Conservation (phyloP, 2,797 vertebrate species). For the Hippopotamyrus pictus region DNA sequence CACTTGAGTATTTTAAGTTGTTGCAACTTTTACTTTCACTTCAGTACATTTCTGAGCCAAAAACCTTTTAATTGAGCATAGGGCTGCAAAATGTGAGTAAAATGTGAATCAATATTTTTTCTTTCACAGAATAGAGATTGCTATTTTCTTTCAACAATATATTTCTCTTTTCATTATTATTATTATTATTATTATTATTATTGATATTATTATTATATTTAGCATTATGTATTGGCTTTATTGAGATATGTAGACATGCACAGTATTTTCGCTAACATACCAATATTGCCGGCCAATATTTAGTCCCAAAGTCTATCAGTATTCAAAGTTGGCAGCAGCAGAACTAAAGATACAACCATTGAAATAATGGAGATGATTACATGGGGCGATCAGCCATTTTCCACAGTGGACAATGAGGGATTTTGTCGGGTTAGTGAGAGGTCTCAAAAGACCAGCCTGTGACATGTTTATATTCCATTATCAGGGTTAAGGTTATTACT, state of each 20-base stretch:
- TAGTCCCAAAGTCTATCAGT: background rate
- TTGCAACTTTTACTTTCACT: background rate
- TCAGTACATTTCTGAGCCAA: background rate
- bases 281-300: background rate
- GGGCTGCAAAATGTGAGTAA: background rate
- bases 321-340: background rate
- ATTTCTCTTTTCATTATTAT: background rate
- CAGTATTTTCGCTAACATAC: background rate
- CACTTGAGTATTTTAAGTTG: background rate
- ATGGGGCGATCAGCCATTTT: background rate
- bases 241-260: background rate
- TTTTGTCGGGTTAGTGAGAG: background rate
- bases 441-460: background rate
- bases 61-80: background rate
- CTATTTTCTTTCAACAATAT: background rate
- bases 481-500: background rate
- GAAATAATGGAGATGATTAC: background rate
- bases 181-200: background rate
- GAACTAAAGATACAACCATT: background rate
- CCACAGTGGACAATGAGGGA: background rate
- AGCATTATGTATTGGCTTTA: background rate
- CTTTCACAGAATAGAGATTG: background rate
- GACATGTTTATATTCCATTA: background rate
- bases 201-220: background rate
- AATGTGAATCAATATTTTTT: background rate